phyloP scores from a whole-genome alignment of 2,113 vertebrate genomes.

The Hippoglossus stenolepis region DNA sequence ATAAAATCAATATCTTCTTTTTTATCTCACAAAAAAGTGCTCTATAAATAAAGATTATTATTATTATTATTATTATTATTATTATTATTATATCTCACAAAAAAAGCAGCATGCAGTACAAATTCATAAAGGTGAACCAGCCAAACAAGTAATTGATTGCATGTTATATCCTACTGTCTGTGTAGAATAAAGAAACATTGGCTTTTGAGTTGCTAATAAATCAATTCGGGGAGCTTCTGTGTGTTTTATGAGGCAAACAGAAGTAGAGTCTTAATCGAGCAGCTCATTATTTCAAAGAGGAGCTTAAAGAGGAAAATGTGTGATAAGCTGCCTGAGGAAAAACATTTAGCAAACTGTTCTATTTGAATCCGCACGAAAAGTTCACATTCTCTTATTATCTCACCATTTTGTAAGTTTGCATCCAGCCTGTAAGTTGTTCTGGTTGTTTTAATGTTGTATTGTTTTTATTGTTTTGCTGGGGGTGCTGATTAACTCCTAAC shows the following conservation, averaged over 20 bases:
- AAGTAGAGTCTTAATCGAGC: conserved; percentile 30
- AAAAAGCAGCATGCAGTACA: too few relatives aligned
- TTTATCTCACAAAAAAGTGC: too few relatives aligned
- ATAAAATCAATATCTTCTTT: too few relatives aligned
- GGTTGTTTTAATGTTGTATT: conserved; percentile 3
- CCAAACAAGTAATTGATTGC: not conserved
- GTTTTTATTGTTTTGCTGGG: not conserved
- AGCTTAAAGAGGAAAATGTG: conserved; percentile 28
- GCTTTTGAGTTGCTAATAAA: conserved; percentile 27
- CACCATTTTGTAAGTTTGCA: not conserved
- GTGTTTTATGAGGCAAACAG: conserved; percentile 13
- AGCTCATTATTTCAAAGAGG: conserved; percentile 19
- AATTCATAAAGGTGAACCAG: too few relatives aligned
- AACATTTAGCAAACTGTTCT: not conserved
- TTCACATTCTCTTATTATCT: not conserved
- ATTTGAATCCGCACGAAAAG: conserved; percentile 25
- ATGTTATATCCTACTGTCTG: not conserved
- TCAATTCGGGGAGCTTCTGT: conserved; percentile 2
- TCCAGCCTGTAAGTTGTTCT: not conserved
- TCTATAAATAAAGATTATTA: too few relatives aligned
- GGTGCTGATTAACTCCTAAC: not conserved
- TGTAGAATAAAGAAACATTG: conserved; percentile 13
- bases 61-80: too few relatives aligned
- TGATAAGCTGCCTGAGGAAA: conserved; percentile 16
- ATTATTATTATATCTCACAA: too few relatives aligned